Evolutionary conservation across 2,797 vertebrate genomes (phyloP), one percentile per base, ranked within the genome.

Genomic region (Delichon dasypus): DNA sequence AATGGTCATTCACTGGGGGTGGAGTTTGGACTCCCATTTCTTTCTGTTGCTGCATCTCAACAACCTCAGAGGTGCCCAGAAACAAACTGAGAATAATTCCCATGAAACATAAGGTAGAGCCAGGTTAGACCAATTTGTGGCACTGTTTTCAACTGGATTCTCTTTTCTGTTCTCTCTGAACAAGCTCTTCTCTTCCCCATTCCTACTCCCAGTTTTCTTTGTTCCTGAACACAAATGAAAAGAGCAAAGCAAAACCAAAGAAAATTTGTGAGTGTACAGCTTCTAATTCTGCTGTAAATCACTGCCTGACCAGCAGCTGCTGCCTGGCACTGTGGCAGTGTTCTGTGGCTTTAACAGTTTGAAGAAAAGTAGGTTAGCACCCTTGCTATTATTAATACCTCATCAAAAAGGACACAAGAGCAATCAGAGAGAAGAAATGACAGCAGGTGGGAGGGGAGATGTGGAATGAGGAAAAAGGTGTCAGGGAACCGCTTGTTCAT

Each of bases 281-380:
- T 14, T 51, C 23, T 65, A 32, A 20, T 58, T 61, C 30, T 71
- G 29, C 44, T 65, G 25, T 36, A 78, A 65, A 7, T 16, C 11
- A 8, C 68, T 50, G 48, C 23, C 44, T 60, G 61, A 71, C 19
- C 1, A 0, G 51, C 77, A 67, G 34, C 74, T 90, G 42, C 44
- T 21, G 2, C 30, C n/a, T 55, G n/a, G 60, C 32, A 38, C 51
- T 1, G 0, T 18, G 45, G 40, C 0, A 0, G 23, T 76, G 36
- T 53, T 77, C 57, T 80, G 50, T 29, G 38, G 38, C 38, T 85
- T 79, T 29, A 80, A 74, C 2, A 30, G 44, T 68, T 90, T 38
- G 25, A 85, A 67, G 48, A 81, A 47, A 88, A 90, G n/a, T 38
- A 58, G 71, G 40, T 82, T 87, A 85, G 44, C 45, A 62, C 44